These are phyloP conservation scores for Orchesellides sinensis DNA, from an alignment of 2,888 invertebrate species.

Conservation along the genomic window DNA sequence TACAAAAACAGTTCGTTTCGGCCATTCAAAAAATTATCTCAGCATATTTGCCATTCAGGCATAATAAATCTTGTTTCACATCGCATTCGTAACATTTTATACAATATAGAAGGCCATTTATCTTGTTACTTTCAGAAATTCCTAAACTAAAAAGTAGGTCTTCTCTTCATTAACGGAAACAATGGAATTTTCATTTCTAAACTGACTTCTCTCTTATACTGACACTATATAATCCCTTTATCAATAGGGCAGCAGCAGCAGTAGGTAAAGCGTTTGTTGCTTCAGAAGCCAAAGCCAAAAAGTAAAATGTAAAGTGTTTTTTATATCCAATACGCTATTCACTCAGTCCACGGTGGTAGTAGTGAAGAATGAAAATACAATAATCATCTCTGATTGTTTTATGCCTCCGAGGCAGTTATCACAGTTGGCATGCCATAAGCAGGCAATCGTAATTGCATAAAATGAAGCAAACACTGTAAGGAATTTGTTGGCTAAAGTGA, in stretches of 20 bases:
- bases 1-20: background rate
- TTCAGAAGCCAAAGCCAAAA: background rate
- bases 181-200: slow-evolving; percentile 44
- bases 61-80: slow-evolving; percentile 16
- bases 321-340: background rate
- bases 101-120: slow-evolving; percentile 19
- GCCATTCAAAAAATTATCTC: slow-evolving; percentile 15
- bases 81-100: slow-evolving; percentile 10
- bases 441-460: background rate
- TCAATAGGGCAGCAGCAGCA: slow-evolving; percentile 11
- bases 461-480: background rate
- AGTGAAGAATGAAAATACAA: slow-evolving; percentile 21
- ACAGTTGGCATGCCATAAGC: background rate
- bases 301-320: background rate
- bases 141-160: slow-evolving; percentile 35
- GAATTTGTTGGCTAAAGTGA: slow-evolving; percentile 2
- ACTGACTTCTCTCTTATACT: slow-evolving; percentile 24
- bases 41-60: slow-evolving; percentile 17
- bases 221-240: slow-evolving; percentile 21
- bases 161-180: slow-evolving; percentile 41
- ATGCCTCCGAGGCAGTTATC: slow-evolving; percentile 28
- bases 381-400: slow-evolving; percentile 38
- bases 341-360: background rate
- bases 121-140: slow-evolving; percentile 37
- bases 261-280: background rate